phyloP scores from a whole-genome alignment of 1,140 invertebrate genomes.

The Psilanteris sp. region DNA sequence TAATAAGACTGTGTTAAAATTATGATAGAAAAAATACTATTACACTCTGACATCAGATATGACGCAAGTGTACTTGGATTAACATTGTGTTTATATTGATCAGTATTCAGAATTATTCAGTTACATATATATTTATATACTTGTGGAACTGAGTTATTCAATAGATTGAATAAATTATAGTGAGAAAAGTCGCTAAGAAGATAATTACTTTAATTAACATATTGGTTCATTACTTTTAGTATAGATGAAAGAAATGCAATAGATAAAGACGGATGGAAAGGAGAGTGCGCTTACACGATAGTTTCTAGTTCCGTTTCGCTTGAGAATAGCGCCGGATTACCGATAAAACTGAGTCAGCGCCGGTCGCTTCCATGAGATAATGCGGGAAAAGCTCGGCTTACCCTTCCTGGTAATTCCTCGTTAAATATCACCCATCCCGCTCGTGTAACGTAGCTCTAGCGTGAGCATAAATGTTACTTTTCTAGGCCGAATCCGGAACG shows the following conservation, averaged over 20 bases:
- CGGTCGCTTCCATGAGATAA: constrained; percentile 70
- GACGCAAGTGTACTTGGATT: constrained; percentile 35
- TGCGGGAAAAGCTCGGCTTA: constrained; percentile 74
- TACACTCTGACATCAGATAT: too few relatives aligned
- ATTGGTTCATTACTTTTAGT: constrained; percentile 49
- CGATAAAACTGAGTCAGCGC: constrained; percentile 71
- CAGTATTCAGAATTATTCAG: constrained; percentile 43
- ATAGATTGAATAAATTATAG: constrained; percentile 41
- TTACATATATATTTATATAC: constrained; percentile 24
- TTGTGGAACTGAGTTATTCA: constrained; percentile 36
- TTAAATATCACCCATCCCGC: constrained; percentile 68
- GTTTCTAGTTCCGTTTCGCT: constrained; percentile 65
- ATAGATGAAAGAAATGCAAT: constrained; percentile 24
- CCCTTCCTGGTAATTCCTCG: constrained; percentile 69
- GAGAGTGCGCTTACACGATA: constrained; percentile 51
- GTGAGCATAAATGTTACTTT: constrained; percentile 64
- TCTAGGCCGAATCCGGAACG: constrained; percentile 54
- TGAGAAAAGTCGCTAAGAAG: constrained; percentile 22
- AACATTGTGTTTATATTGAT: constrained; percentile 22
- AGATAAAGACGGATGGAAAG: constrained; percentile 47
- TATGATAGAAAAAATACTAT: too few relatives aligned
- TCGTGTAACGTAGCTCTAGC: constrained; percentile 40
- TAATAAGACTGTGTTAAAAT: too few relatives aligned
- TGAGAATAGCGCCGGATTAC: constrained; percentile 72
- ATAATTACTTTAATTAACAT: constrained; percentile 55